Percentiles rank a stretch among this genome's conserved stretches.
These are phyloP conservation scores for Latheticus oryzae DNA, from an alignment of 2,888 invertebrate genomes.

Conservation along the genomic window DNA sequence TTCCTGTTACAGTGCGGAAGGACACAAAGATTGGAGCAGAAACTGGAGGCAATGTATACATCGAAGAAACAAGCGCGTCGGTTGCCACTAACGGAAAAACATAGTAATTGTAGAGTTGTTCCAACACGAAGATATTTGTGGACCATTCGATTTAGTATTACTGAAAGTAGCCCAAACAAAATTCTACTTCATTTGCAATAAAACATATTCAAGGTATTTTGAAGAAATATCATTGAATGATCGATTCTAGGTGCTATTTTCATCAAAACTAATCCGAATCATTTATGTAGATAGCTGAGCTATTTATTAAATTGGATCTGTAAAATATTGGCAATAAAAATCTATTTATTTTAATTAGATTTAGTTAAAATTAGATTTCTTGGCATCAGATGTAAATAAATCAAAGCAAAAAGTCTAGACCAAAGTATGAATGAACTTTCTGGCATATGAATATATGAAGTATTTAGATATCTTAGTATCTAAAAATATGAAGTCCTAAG, in stretches of 20 bases:
- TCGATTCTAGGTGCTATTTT: too few relatives aligned
- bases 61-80: conserved; percentile 59
- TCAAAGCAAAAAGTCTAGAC: conserved; percentile 48
- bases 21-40: conserved; percentile 61
- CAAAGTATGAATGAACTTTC: conserved; percentile 53
- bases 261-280: conserved; percentile 2
- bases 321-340: conserved; percentile 54
- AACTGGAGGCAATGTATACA: conserved; percentile 65
- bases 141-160: too few relatives aligned
- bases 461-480: conserved; percentile 43
- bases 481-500: conserved; percentile 43
- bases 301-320: conserved; percentile 51
- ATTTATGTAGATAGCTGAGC: conserved; percentile 47
- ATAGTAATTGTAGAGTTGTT: conserved; percentile 42
- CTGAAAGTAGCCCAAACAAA: too few relatives aligned
- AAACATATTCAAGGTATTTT: too few relatives aligned
- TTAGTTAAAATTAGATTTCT: conserved; percentile 48
- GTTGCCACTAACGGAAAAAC: conserved; percentile 52
- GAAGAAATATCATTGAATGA: too few relatives aligned
- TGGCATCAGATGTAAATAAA: conserved; percentile 52
- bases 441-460: conserved; percentile 46
- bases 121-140: conserved; percentile 21
- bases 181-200: too few relatives aligned
- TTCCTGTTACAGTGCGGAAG: conserved; percentile 64
- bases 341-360: conserved; percentile 53